These are phyloP conservation scores for Pipa parva DNA, from an alignment of 2,113 vertebrate species.

Conservation along the genomic window DNA sequence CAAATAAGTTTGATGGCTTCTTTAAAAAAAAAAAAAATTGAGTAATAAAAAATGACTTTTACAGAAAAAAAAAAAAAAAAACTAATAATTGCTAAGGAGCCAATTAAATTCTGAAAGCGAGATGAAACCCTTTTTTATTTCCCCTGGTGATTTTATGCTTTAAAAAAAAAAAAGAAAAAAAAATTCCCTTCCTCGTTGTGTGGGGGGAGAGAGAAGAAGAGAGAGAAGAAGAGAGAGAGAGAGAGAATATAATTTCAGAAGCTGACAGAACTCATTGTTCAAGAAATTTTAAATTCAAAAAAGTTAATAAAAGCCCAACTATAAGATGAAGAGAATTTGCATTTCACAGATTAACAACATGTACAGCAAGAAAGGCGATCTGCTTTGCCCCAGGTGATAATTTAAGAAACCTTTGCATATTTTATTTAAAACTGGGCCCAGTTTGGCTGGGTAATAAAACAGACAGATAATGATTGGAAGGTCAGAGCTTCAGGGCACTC, in stretches of 20 bases:
- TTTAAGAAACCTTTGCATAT: constrained; percentile 99
- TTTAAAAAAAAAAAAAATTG: constrained; percentile 99
- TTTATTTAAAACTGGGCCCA: constrained; percentile 99
- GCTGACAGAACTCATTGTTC: constrained; percentile 99
- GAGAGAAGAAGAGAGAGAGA: constrained; percentile 62
- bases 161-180: no score
- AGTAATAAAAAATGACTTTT: constrained; percentile 98
- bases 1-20: constrained; percentile 61
- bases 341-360: constrained; percentile 99
- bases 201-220: constrained; percentile 55
- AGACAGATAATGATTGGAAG: constrained; percentile 99
- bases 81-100: constrained; percentile 99
- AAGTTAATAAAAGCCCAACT: constrained; percentile 99
- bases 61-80: constrained; percentile 77
- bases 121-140: constrained; percentile 99
- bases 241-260: constrained; percentile 99
- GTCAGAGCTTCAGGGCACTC: constrained; percentile 98
- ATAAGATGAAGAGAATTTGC: constrained; percentile 99
- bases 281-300: constrained; percentile 99
- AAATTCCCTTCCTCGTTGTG: constrained; percentile 94
- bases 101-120: constrained; percentile 99
- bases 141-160: constrained; percentile 99
- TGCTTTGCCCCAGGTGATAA: constrained; percentile 99
- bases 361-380: constrained; percentile 99
- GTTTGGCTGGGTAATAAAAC: constrained; percentile 99